These are phyloP conservation scores for Heliconius himera DNA, from an alignment of 1,140 invertebrate species.

Conservation along the genomic window DNA sequence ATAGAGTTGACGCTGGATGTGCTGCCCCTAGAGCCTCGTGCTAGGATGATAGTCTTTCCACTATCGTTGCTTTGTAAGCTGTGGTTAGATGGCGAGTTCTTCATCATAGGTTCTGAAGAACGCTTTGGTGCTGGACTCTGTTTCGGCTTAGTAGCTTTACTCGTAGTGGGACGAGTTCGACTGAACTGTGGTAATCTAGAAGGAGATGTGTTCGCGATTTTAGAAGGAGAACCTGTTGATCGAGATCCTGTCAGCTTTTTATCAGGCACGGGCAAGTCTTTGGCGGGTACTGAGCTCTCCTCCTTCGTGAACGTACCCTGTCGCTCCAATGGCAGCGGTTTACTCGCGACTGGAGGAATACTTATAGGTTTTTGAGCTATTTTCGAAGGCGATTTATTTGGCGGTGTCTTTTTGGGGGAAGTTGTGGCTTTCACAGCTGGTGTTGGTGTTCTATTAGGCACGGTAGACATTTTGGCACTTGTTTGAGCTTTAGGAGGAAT, in stretches of 20 bases:
- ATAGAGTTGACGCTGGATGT: conserved; percentile 84
- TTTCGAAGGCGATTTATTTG: conserved; percentile 57
- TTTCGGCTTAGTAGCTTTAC: conserved; percentile 55
- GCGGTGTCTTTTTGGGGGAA: conserved; percentile 64
- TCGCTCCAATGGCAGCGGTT: conserved; percentile 83
- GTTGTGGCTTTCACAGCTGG: conserved; percentile 54
- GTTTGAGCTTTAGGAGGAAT: conserved; percentile 51
- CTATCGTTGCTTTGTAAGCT: conserved; percentile 82
- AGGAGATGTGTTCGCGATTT: conserved; percentile 68
- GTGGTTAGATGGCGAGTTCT: conserved; percentile 80
- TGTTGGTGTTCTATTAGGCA: conserved; percentile 49
- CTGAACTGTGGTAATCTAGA: conserved; percentile 76
- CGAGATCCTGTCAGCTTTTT: conserved; percentile 69
- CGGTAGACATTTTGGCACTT: conserved; percentile 47
- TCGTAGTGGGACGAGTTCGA: conserved; percentile 55
- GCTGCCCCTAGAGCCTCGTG: conserved; percentile 80
- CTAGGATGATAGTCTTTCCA: conserved; percentile 73
- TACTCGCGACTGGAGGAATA: conserved; percentile 48
- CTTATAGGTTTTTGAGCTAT: conserved; percentile 56
- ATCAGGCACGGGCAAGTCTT: conserved; percentile 72
- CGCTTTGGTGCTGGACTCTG: conserved; percentile 52
- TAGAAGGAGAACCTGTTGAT: conserved; percentile 63
- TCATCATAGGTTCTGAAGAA: conserved; percentile 64
- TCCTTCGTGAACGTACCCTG: conserved; percentile 95
- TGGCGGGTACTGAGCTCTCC: conserved; percentile 81